Percentiles rank a stretch among this genome's conserved stretches.
phyloP scores from a whole-genome alignment of 2,888 invertebrate species.

The Quadriops clusia region DNA sequence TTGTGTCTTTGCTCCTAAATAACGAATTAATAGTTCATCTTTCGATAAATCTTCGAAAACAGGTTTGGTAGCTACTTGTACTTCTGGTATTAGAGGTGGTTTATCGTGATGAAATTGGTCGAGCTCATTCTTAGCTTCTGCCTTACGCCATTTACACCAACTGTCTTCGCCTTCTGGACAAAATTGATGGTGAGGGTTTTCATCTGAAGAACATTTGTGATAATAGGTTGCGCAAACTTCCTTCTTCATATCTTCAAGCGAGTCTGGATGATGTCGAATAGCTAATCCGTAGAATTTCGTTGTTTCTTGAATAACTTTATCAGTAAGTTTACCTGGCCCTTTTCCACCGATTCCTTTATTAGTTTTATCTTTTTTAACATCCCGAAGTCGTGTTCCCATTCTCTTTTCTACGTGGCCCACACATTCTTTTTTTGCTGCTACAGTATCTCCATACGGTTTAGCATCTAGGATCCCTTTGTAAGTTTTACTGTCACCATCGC shows the following conservation, averaged over 20 bases:
- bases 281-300: no score
- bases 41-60: constrained; percentile 13
- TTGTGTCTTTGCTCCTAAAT: constrained; percentile 10
- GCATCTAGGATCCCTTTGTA: constrained; percentile 13
- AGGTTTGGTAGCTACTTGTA: constrained; percentile 12
- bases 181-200: constrained; percentile 8
- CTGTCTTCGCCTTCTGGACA: constrained; percentile 9
- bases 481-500: constrained; percentile 17
- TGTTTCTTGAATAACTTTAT: no score
- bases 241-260: no score
- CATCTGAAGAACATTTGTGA: no score
- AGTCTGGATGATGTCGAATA: no score
- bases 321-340: no score
- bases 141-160: constrained; percentile 13
- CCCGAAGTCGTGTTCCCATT: constrained; percentile 16
- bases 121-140: constrained; percentile 7
- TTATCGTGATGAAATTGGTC: constrained; percentile 8
- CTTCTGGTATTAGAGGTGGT: constrained; percentile 4
- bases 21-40: constrained; percentile 12
- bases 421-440: constrained; percentile 16
- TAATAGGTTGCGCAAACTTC: no score
- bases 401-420: constrained; percentile 16
- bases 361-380: no score
- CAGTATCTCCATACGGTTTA: constrained; percentile 14
- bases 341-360: no score